These are phyloP conservation scores for Leptarthrus brevirostris DNA, from an alignment of 2,888 invertebrate genomes.

Conservation along the genomic window DNA sequence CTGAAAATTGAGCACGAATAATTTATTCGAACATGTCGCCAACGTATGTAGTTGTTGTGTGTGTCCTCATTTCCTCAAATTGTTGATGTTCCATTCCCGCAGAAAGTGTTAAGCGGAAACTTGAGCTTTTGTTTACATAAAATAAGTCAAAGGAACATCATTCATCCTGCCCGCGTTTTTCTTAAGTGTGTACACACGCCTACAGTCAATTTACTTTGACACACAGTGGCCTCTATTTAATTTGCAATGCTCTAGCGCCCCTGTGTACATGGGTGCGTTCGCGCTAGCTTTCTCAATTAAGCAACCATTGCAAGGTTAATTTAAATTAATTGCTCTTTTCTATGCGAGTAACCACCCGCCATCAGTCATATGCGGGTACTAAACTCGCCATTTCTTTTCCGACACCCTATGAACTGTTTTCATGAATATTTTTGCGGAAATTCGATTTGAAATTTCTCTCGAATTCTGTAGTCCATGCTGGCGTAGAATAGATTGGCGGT, in stretches of 20 bases:
- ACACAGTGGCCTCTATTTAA: too few species aligned
- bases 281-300: constrained; percentile 1
- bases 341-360: constrained; percentile 4
- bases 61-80: neutral
- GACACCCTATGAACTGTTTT: too few species aligned
- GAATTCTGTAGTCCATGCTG: too few species aligned
- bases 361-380: neutral
- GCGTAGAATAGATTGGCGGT: too few species aligned
- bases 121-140: neutral
- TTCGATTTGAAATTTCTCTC: too few species aligned
- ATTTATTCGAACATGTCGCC: constrained; percentile 31
- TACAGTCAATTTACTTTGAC: too few species aligned
- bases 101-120: neutral
- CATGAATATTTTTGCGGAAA: too few species aligned
- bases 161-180: too few species aligned
- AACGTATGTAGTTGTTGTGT: neutral
- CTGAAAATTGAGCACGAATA: constrained; percentile 28
- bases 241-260: too few species aligned
- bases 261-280: constrained; percentile 3
- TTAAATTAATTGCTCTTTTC: constrained; percentile 25
- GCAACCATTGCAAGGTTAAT: constrained; percentile 6
- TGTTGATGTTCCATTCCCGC: neutral
- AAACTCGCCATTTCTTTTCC: too few species aligned
- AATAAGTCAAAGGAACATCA: neutral
- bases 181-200: neutral